These are phyloP conservation scores for Ryuthela nishihirai DNA, from an alignment of 2,888 invertebrate genomes.

Conservation along the genomic window DNA sequence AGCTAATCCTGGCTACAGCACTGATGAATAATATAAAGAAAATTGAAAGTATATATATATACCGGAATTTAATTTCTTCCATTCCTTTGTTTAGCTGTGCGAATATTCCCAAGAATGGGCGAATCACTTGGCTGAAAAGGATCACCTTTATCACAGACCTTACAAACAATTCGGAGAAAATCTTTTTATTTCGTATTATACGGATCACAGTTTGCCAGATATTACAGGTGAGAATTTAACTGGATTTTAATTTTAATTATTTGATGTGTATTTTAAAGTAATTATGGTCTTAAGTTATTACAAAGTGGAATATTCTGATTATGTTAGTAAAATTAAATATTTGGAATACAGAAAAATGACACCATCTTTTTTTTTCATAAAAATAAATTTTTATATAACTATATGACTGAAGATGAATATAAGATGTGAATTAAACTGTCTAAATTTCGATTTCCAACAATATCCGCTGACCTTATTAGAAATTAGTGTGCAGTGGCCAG, in stretches of 20 bases:
- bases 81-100: conserved; percentile 55
- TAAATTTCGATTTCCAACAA: too few relatives aligned
- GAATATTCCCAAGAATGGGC: conserved; percentile 68
- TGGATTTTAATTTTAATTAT: conserved; percentile 52
- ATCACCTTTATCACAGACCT: conserved; percentile 67
- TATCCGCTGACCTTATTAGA: too few relatives aligned
- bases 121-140: conserved; percentile 62
- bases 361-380: too few relatives aligned
- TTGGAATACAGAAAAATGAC: too few relatives aligned
- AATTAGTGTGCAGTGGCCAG: too few relatives aligned
- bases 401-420: too few relatives aligned
- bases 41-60: too few relatives aligned
- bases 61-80: not conserved
- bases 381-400: too few relatives aligned
- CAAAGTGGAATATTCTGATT: too few relatives aligned
- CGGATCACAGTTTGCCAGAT: conserved; percentile 58
- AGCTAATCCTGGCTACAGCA: too few relatives aligned
- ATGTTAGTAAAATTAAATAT: too few relatives aligned
- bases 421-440: too few relatives aligned
- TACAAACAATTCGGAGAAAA: conserved; percentile 79
- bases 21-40: not conserved
- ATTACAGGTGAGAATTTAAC: conserved; percentile 55
- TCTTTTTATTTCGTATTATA: conserved; percentile 66
- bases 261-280: not conserved
- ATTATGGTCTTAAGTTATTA: not conserved